These are phyloP conservation scores for Nephrotoma flavescens DNA, from an alignment of 2,888 invertebrate species.

Conservation along the genomic window DNA sequence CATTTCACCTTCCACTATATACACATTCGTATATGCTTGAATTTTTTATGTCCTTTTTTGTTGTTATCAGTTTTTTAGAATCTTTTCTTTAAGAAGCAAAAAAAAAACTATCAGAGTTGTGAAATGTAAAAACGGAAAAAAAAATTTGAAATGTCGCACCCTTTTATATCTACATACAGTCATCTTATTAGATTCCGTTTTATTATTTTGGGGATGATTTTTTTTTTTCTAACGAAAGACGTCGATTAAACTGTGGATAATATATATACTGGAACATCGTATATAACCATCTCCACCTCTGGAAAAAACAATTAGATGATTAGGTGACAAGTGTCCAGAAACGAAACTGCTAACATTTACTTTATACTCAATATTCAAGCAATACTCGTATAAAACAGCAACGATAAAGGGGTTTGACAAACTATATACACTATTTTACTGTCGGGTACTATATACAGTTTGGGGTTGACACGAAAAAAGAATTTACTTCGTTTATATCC, in stretches of 20 bases:
- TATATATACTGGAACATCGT: neutral
- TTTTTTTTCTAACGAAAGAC: neutral
- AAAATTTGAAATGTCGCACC: neutral
- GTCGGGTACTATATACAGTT: neutral
- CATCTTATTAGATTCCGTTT: neutral
- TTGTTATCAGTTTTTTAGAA: neutral
- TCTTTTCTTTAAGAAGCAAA: neutral
- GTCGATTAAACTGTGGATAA: neutral
- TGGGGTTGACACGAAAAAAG: neutral
- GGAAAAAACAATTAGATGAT: neutral
- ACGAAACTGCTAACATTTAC: neutral
- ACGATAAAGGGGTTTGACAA: neutral
- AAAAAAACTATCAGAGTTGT: neutral
- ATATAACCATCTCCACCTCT: neutral
- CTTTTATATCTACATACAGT: neutral
- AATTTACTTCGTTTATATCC: neutral
- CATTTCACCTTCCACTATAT: neutral
- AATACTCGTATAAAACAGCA: neutral
- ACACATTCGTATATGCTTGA: neutral
- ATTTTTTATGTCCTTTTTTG: neutral
- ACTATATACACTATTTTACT: neutral
- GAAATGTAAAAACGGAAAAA: neutral
- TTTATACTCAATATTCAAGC: neutral
- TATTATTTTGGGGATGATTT: neutral
- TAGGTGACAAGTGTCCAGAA: neutral